phyloP scores from a whole-genome alignment of 1,140 invertebrate genomes.

The Drosophila repletoides region DNA sequence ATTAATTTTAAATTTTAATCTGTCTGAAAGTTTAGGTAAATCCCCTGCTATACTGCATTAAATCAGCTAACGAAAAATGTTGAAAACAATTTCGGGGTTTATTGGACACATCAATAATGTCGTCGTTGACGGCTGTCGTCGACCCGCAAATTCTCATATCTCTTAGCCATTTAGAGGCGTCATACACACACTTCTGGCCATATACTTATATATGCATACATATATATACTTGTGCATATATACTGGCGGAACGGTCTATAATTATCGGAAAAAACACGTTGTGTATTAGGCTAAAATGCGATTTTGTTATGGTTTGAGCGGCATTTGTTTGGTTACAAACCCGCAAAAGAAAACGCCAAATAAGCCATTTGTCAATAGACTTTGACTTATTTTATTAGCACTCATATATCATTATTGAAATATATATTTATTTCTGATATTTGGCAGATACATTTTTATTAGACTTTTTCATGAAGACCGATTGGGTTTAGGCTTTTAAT shows the following conservation, averaged over 20 bases:
- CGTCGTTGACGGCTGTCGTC: conserved; percentile 21
- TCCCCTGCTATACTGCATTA: conserved; percentile 1
- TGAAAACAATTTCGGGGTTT: conserved; percentile 24
- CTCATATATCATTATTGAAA: conserved; percentile 28
- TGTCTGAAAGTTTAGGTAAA: neutral
- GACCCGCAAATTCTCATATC: conserved; percentile 6
- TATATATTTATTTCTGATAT: neutral
- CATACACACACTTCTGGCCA: conserved; percentile 35
- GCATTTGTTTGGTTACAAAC: conserved; percentile 1
- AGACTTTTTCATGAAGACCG: conserved; percentile 30
- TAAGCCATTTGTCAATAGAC: conserved; percentile 74
- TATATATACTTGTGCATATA: conserved; percentile 1
- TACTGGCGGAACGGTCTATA: conserved; percentile 31
- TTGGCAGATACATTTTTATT: conserved; percentile 29
- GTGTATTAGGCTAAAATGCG: conserved; percentile 42
- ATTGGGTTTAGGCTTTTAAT: conserved; percentile 29
- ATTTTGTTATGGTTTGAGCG: conserved; percentile 40
- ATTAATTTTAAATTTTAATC: neutral
- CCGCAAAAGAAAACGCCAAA: conserved; percentile 31
- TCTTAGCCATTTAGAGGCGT: conserved; percentile 40
- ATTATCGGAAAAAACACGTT: conserved; percentile 48
- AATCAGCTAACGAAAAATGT: conserved; percentile 3
- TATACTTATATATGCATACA: neutral
- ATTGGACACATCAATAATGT: conserved; percentile 58
- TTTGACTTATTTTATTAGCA: conserved; percentile 27